A percentile compares a stretch with the other conserved stretches of the same genome.
Conservation (phyloP, 2,113 vertebrate species). For the Tympanuchus pallidicinctus region DNA sequence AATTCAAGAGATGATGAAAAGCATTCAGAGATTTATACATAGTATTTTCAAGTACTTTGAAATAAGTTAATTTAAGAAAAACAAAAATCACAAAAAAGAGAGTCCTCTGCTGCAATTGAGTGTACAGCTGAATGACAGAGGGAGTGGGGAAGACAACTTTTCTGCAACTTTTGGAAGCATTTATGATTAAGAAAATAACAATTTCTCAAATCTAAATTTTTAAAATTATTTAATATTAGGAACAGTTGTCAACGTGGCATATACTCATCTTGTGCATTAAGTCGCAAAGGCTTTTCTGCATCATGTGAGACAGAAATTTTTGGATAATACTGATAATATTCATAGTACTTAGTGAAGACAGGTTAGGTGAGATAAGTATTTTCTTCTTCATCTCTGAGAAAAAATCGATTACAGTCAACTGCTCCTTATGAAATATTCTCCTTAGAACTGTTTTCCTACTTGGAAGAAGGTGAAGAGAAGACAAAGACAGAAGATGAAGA, state of each 20-base stretch:
- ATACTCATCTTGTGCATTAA: neutral
- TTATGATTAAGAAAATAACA: neutral
- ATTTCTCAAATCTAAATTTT: neutral
- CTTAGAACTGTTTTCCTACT: neutral
- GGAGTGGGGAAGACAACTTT: neutral
- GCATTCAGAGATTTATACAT: neutral
- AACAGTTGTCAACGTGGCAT: neutral
- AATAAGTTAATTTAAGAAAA: neutral
- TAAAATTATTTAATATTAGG: neutral
- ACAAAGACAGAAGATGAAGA: neutral
- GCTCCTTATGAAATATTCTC: neutral
- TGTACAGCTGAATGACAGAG: accelerated
- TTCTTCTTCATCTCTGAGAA: neutral
- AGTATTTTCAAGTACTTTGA: neutral
- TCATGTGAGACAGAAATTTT: neutral
- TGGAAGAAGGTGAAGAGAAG: neutral
- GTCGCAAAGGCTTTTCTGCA: neutral
- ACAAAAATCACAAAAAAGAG: neutral
- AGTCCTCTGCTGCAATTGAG: neutral
- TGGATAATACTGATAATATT: neutral
- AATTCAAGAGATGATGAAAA: neutral
- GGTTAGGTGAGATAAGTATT: neutral
- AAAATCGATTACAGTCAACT: neutral
- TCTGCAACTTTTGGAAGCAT: neutral
- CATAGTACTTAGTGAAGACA: neutral